Evolutionary conservation across 2,113 vertebrate genomes (phyloP), one percentile per base, ranked within the genome.

Genomic region (Chitala chitala): DNA sequence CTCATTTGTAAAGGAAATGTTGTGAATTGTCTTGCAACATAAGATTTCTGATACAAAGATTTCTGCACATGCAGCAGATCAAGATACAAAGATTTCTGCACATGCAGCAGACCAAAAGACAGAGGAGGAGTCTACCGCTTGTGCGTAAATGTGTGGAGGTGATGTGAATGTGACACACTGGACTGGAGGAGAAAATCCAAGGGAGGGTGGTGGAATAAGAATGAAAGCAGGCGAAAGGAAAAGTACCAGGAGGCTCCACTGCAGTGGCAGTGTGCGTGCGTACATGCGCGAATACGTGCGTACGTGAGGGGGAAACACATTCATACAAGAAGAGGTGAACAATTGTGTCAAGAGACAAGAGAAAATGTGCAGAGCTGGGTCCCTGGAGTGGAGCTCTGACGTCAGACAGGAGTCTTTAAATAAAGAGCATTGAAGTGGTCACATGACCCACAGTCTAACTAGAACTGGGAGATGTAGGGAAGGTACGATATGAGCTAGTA

Each of bases 341-440:
- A 68, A 68, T 26, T 12, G 42, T 68, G 64, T 68, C 22, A 3
- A n/a, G 64, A 42, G 46, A 42, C 26, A 38, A 68, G 64, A 1
- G 24, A 24, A 68, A 68, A 68, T 48, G 64, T 68, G 64, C 64
- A 46, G 64, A 46, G 64, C 64, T 46, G 40, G 9, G 64, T 68
- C 64, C 42, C 64, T 24, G 26, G 64, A 26, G 64, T 20, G 42
- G 42, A 42, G 26, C n/a, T 46, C 42, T 68, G 64, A 68, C 64
- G 64, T 68, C 64, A 68, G 24, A 8, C 22, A 29, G 42, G 42
- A 24, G 64, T 9, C 40, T 68, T 24, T 68, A 68, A 44, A 48
- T 46, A 68, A 29, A 17, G 24, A 68, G 64, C 64, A 48, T 38
- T n/a, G 40, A 68, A 6, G 40, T 46, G 42, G n/a, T 68, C 64